phyloP scores from a whole-genome alignment of 2,888 invertebrate genomes.

The Dynastes grantii region DNA sequence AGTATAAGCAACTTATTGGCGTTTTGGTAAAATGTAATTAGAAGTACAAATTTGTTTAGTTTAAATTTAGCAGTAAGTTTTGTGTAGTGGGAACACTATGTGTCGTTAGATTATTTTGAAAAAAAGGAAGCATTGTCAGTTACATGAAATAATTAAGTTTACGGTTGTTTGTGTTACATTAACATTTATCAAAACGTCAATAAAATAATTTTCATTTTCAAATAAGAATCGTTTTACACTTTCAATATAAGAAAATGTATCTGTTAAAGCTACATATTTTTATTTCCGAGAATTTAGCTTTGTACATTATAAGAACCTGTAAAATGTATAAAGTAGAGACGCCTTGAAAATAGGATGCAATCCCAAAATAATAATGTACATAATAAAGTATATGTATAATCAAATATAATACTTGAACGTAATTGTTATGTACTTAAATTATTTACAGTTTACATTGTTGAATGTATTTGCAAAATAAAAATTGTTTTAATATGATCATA shows the following conservation, averaged over 20 bases:
- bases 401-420: conserved; percentile 28
- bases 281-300: conserved; percentile 4
- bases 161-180: background rate
- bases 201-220: conserved; percentile 5
- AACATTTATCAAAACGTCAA: conserved; percentile 7
- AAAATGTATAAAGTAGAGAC: conserved; percentile 29
- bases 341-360: conserved; percentile 27
- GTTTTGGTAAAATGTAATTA: conserved; percentile 9
- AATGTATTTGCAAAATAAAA: conserved; percentile 33
- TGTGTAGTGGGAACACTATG: background rate
- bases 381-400: conserved; percentile 36
- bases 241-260: background rate
- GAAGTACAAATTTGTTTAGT: conserved; percentile 9
- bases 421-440: conserved; percentile 49
- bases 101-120: background rate
- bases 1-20: conserved; percentile 32
- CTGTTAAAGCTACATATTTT: background rate
- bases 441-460: conserved; percentile 44
- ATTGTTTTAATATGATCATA: conserved; percentile 22
- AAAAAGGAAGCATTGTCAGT: background rate
- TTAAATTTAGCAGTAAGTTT: conserved; percentile 5
- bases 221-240: conserved; percentile 7
- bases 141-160: background rate
- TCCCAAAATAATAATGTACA: conserved; percentile 27
- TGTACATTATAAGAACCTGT: conserved; percentile 16